Base-by-base conservation (phyloP, 2,113 vertebrate species). In the Mugil cephalus region DNA sequence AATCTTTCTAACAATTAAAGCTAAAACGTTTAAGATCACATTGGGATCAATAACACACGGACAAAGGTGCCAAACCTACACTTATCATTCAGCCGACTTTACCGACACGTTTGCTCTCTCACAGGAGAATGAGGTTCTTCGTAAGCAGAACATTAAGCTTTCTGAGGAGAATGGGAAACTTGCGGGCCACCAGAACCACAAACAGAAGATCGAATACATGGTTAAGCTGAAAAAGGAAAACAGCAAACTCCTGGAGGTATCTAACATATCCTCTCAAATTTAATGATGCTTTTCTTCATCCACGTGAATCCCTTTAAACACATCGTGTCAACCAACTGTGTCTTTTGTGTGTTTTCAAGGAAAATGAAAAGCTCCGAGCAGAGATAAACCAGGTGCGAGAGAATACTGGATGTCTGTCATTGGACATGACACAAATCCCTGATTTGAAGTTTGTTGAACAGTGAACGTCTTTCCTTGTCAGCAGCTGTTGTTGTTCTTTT, bases 191-290 rank as follows among this genome's bases (percentile, higher is more conserved):
- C 96, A 95, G 88, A 99, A 99, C 84, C 90, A 95, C 18, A 96
- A 96, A 74, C 98, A 99, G 93, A 98, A 95, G 92, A 99, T 99
- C 70, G 97, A 98, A 45, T 97, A 99, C 53, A 91, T 99, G 47
- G 96, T 99, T n/a, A 96, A 96, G 71, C 91, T 99, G 62, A 99
- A 99, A 89, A 98, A 95, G 78, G 96, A 98, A 7, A 94, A 96
- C 3, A 90, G 94, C 47, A 95, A 94, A 86, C 94, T 99, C n/a
- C 81, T 92, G 0, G 97, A 96, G 96, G 97, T 99, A 84, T 79
- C 11, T 24, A 30, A 56, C 1, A 36, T 54, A 19, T 61, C 15
- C 24, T 1, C 11, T 40, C 0, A n/a, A 1, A 17, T 60, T 36
- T 24, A 45, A 53, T 0, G 1, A 12, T n/a, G 8, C 54, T 58